Evolutionary conservation across 2,113 vertebrate genomes (phyloP), one percentile per base, ranked within the genome.

Genomic region (Stegastes partitus): DNA sequence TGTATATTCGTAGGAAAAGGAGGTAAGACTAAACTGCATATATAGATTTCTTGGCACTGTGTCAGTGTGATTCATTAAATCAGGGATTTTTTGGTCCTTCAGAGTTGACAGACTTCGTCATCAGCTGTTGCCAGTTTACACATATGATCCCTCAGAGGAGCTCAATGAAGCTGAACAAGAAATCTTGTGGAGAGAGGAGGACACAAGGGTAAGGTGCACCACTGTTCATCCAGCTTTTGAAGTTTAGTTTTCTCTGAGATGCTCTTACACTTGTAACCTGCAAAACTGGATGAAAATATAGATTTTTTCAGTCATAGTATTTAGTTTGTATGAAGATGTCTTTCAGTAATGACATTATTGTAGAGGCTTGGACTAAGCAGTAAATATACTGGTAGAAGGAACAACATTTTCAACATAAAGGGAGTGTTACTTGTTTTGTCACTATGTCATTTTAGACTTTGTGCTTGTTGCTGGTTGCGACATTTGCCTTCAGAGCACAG

Each of bases 81-180:
- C 15, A 31, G 0, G 25, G 16, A 31, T 25, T 9, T 5, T 70
- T 49, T 34, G 28, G 14, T 19, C 47, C 9, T 10, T 64, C 82
- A 99, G 98, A 88, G 95, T 96, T 15, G 97, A 99, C 90, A 89
- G 96, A 45, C 94, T 99, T 18, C 95, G 98, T 3, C 98, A 98
- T 89, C 98, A 98, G 77, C 92, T 99, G 85, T 94, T 99, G 34
- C 97, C 98, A 16, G 94, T 98, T 84, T 99, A 99, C 80, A 96
- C 96, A 11, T 99, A 99, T 0, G 98, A 99, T 91, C 97, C 98
- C 0, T 94, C 97, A 0, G 98, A 99, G 84, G 98, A 99, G 69
- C 91, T 97, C 7, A 95, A 96, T 0, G 98, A 98, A 82, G 96
- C 95, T 0, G 98, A 99, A 68, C 96, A 97, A 78, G 97, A 99